These are phyloP conservation scores for Carpatolechia fugitivella DNA, from an alignment of 2,888 invertebrate species.

Conservation along the genomic window DNA sequence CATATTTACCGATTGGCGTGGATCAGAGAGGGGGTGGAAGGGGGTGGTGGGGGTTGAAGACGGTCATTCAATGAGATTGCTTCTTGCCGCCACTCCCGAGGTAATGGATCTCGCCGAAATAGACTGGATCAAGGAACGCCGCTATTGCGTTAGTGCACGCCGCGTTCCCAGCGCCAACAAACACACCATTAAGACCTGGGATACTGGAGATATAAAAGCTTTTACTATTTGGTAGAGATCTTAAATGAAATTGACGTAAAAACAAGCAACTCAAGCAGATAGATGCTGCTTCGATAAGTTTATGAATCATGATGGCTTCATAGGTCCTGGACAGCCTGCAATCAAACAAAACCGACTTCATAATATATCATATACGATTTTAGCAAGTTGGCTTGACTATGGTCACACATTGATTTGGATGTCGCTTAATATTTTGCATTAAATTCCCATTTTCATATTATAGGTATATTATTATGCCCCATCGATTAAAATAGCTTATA, in stretches of 20 bases:
- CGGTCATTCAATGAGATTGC: slow-evolving; percentile 81
- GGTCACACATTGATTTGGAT: no score
- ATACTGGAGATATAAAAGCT: neutral
- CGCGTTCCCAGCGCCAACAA: slow-evolving; percentile 10
- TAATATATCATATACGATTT: no score
- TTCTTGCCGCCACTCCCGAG: slow-evolving; percentile 76
- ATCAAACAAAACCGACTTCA: no score
- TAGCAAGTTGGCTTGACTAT: no score
- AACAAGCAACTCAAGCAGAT: no score
- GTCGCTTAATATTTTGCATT: no score
- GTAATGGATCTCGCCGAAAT: slow-evolving; percentile 79
- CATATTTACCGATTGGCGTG: slow-evolving; percentile 79
- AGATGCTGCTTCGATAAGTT: no score
- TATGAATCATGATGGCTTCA: no score
- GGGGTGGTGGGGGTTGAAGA: slow-evolving; percentile 53
- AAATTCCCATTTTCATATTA: no score
- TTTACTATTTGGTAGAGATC: neutral
- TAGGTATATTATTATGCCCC: no score
- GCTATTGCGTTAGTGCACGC: slow-evolving; percentile 57
- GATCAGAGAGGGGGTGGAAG: slow-evolving; percentile 56
- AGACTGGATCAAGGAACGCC: slow-evolving; percentile 73
- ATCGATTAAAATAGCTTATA: no score
- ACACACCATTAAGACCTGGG: slow-evolving; percentile 6
- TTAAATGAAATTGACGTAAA: neutral
- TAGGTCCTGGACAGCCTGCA: no score